Evolutionary conservation across 2,888 invertebrate genomes (phyloP), one percentile per base, ranked within the genome.

Genomic region (Eumerus sabulonum): DNA sequence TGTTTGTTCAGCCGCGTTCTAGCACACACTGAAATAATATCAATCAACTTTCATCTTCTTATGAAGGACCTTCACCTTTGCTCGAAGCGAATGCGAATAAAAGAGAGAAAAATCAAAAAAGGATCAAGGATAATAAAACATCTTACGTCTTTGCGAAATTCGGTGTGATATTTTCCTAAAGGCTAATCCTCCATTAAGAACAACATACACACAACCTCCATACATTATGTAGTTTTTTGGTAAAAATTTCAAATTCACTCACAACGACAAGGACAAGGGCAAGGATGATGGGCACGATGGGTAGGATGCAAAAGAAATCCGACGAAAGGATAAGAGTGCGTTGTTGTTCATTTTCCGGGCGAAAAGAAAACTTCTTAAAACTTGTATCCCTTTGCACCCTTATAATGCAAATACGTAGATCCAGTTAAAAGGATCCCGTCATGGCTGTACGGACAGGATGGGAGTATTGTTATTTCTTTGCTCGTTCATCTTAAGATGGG

Each of bases 121-220:
- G 68, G 71, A 79, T 79, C 79, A 70, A 70, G 74, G 74, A 79
- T 79, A 79, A 79, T 79, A 79, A 79, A 74, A 74, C 74, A 74
- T 79, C 68, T 74, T 74, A 74, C 79, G 74, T 60, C 68, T 60
- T 79, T 70, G 64, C 64, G 60, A 74, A 70, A 64, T 74, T 50
- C 60, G 57, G 74, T 74, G 74, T 74, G 74, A 79, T 79, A 68
- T 74, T 79, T 63, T 74, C 62, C 63, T 56, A 68, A 64, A 35
- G 74, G 79, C 73, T 79, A 79, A 79, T 79, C 79, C 60, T 70
- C 79, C 79, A 79, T 79, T 79, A 79, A 79, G 74, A 50, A 79
- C 68, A 70, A 67, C 67, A 77, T 60, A 56, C 48, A 76, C 60
- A 71, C 27, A 57, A 56, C 17, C 63, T 56, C 27, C 38, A 42